Base-by-base conservation (phyloP, 1,140 invertebrate genomes). In the Drosophila kepulauana region DNA sequence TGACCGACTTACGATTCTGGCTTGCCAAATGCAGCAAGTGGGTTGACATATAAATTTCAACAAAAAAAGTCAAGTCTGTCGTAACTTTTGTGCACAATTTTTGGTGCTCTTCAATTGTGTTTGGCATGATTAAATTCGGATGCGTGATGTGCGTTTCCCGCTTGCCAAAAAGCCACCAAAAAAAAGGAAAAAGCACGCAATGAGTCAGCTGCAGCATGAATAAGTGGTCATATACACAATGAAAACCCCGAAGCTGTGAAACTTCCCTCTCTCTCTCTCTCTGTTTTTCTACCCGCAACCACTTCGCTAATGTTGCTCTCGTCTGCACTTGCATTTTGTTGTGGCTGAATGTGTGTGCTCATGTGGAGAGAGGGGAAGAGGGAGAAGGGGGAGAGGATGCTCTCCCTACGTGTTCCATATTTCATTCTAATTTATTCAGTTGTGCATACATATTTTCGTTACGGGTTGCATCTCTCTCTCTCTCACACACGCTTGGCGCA, bases 371-470 rank as follows among this genome's bases (percentile, higher is more conserved):
- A 15, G 20, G 20, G 2, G 2, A 16, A 16, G 16, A 16, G 33
- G 66, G 48, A 43, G 30, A 2, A 8, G 28, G 6, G 28, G 62
- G 10, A 13, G 38, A 41, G 20, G 48, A 76, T 43, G 33, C 16
- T 38, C 7, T 38, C 35, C 59, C 72, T 89, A 88, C 85, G 85
- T 88, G 85, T 89, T 89, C 86, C 86, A 88, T 88, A 88, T 88
- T 88, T 88, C 85, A 88, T 88, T 88, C 86, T 89, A 88, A 88
- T 88, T 88, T 88, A 88, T 88, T 89, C 85, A 88, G 81, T 88
- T 88, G 84, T 84, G 84, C 85, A 88, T 88, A 89, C 84, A 88
- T 89, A 88, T 88, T 88, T 88, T 88, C 81, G 84, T 88, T 88
- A 89, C 84, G 84, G 84, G 84, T 78, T 89, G 84, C 84, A 3